These are phyloP conservation scores for Neolamprologus brichardi DNA, from an alignment of 2,113 vertebrate genomes.

Conservation along the genomic window DNA sequence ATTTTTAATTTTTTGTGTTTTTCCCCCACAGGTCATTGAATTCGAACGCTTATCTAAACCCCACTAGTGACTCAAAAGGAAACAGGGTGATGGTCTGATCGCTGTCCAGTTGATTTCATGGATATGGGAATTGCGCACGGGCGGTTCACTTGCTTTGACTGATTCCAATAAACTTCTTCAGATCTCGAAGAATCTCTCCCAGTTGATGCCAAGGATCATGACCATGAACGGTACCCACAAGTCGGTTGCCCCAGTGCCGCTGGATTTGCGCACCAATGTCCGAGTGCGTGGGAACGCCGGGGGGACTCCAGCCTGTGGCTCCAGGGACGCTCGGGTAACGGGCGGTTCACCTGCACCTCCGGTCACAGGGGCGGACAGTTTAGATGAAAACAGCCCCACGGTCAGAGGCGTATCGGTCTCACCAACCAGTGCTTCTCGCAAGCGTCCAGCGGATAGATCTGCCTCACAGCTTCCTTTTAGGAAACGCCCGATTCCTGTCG, in stretches of 20 bases:
- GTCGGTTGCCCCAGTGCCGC: constrained; percentile 51
- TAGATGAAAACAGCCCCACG: not conserved
- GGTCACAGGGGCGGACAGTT: not conserved
- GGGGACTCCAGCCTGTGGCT: not conserved
- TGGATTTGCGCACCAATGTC: constrained; percentile 66
- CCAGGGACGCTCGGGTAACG: not conserved
- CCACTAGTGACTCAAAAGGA: not conserved
- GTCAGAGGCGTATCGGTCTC: not conserved
- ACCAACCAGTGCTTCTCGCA: not conserved
- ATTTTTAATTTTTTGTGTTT: not conserved
- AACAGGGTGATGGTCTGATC: not conserved
- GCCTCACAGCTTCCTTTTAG: constrained; percentile 62
- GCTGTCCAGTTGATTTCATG: not conserved
- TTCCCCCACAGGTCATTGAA: not conserved
- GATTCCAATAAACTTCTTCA: not conserved
- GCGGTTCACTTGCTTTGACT: not conserved
- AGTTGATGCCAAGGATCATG: constrained; percentile 59
- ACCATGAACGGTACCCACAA: constrained; percentile 65
- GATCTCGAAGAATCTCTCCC: not conserved
- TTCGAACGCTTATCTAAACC: not conserved
- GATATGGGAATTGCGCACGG: constrained; percentile 1
- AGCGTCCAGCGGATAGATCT: constrained; percentile 15
- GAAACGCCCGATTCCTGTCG: constrained; percentile 60
- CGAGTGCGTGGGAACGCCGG: constrained; percentile 32
- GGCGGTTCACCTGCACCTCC: constrained; percentile 16